phyloP scores from a whole-genome alignment of 2,888 invertebrate species.

The Kuschelorhynchus macadamiae region DNA sequence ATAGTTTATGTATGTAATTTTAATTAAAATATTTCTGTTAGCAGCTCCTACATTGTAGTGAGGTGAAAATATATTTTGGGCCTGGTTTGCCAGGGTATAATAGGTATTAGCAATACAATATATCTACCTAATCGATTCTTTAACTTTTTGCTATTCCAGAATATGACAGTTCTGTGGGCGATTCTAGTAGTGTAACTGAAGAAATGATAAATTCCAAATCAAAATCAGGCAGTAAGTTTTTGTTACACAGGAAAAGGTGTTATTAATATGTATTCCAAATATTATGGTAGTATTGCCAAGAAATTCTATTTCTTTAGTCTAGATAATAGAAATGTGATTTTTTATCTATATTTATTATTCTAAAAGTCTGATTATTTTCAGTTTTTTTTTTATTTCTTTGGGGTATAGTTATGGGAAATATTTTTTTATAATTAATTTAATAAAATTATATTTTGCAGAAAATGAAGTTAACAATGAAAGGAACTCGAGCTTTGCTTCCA shows the following conservation, averaged over 20 bases:
- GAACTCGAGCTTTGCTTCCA: neutral
- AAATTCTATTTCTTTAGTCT: too few relatives aligned
- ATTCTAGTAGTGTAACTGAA: neutral
- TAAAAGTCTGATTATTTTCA: too few relatives aligned
- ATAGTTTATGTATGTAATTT: too few relatives aligned
- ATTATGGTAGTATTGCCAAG: neutral
- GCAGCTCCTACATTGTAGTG: too few relatives aligned
- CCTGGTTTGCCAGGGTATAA: neutral
- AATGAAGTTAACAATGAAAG: neutral
- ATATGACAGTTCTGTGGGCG: neutral
- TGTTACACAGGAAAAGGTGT: neutral
- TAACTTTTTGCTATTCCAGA: conserved; percentile 10
- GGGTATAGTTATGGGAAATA: too few relatives aligned
- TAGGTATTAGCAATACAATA: neutral
- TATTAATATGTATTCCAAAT: neutral
- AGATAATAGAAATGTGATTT: too few relatives aligned
- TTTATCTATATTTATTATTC: too few relatives aligned
- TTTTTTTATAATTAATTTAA: too few relatives aligned
- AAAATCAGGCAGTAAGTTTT: neutral
- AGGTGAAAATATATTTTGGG: too few relatives aligned
- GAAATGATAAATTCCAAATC: neutral
- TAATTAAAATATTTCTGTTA: too few relatives aligned
- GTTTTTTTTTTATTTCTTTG: too few relatives aligned
- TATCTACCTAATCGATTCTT: neutral
- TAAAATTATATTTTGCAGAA: neutral